Evolutionary conservation across 2,113 vertebrate genomes (phyloP).

Genomic region (Aleadryas rufinucha): DNA sequence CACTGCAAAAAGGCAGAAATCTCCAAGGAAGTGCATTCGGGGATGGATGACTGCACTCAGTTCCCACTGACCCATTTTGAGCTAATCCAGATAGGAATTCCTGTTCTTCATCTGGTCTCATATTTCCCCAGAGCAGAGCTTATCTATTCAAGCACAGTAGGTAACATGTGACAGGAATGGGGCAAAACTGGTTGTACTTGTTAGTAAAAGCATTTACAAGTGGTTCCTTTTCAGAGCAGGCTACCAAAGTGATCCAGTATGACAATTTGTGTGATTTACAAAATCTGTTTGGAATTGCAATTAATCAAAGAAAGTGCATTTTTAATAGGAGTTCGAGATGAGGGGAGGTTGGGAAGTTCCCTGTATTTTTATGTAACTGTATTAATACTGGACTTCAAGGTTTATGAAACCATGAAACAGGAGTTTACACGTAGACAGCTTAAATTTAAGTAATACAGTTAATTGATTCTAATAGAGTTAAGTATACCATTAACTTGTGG

Average conservation of each 20-base stretch:
- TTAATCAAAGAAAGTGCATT: background rate
- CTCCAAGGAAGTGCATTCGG: background rate
- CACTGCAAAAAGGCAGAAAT: background rate
- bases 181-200: conserved; percentile 12
- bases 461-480: background rate
- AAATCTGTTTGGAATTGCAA: background rate
- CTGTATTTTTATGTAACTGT: background rate
- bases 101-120: background rate
- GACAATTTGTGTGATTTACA: background rate
- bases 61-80: background rate
- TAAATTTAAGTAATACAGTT: background rate
- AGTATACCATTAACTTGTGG: background rate
- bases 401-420: background rate
- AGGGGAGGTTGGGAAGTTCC: background rate
- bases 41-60: background rate
- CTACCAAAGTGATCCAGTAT: background rate
- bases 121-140: background rate
- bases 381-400: background rate
- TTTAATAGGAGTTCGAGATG: background rate
- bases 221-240: background rate
- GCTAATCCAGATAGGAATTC: background rate
- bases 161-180: background rate
- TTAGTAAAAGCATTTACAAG: background rate
- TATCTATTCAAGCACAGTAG: background rate
- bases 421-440: rapidly evolving